A percentile compares a stretch with the other conserved stretches of the same genome.
Conservation (phyloP, 2,888 invertebrate species). For the Acrocyrtus sp. region DNA sequence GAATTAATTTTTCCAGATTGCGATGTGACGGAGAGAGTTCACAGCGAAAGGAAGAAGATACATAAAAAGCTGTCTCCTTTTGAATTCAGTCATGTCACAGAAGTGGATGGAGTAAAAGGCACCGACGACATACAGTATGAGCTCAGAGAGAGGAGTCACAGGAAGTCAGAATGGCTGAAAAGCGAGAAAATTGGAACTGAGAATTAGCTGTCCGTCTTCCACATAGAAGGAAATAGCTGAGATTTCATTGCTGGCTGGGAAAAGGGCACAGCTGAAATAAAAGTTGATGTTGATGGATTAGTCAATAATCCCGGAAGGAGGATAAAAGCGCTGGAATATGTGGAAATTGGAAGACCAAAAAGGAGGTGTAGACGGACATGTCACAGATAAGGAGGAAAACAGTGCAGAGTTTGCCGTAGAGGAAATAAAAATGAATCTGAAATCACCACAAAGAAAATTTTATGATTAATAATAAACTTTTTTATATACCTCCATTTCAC, state of each 20-base stretch:
- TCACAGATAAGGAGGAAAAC: not conserved
- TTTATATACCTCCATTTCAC: no score
- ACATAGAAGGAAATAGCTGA: not conserved
- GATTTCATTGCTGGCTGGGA: no score
- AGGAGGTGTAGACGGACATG: not conserved
- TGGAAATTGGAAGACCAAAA: not conserved
- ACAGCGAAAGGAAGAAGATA: no score
- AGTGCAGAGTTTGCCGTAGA: not conserved
- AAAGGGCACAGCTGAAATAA: no score
- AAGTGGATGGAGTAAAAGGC: not conserved
- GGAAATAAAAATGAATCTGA: not conserved
- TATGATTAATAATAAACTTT: not conserved
- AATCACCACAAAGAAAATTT: not conserved
- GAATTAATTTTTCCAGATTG: no score
- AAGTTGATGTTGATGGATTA: constrained; percentile 22
- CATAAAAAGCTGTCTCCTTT: no score
- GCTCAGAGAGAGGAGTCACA: no score
- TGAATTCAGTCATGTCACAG: not conserved
- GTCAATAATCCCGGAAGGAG: constrained; percentile 14
- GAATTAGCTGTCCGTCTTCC: not conserved
- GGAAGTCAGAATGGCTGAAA: no score
- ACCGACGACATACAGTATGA: no score
- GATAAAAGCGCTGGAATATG: not conserved
- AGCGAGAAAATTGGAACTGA: not conserved
- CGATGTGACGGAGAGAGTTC: no score